These are phyloP conservation scores for Limosa lapponica DNA, from an alignment of 2,797 vertebrate genomes.

Conservation along the genomic window DNA sequence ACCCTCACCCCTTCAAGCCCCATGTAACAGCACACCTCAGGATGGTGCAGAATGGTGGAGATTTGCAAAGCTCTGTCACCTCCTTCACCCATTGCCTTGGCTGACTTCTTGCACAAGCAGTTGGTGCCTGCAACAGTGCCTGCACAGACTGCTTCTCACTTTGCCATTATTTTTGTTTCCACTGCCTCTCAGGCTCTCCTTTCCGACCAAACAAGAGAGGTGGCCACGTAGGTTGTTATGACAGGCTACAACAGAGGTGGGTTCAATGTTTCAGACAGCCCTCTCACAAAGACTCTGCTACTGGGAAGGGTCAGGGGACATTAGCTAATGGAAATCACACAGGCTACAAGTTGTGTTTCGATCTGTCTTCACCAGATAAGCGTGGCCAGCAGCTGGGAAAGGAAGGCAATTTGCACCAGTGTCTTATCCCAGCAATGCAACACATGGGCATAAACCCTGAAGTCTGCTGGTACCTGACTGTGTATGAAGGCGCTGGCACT, in stretches of 20 bases:
- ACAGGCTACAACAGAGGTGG: background rate
- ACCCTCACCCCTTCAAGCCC: background rate
- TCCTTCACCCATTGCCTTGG: background rate
- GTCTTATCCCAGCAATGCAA: background rate
- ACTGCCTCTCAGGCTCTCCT: background rate
- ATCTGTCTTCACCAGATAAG: background rate
- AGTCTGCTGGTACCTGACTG: background rate
- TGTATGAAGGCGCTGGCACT: fast-evolving
- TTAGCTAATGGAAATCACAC: background rate
- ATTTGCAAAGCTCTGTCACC: background rate
- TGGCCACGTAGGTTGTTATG: background rate
- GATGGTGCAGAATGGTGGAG: background rate
- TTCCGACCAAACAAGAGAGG: background rate
- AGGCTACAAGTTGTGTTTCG: background rate
- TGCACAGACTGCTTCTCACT: background rate
- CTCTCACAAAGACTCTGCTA: background rate
- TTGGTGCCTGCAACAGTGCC: background rate
- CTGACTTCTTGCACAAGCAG: background rate
- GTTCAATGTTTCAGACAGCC: background rate
- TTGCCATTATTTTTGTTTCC: background rate
- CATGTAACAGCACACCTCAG: background rate
- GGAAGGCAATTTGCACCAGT: background rate
- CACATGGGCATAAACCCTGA: background rate
- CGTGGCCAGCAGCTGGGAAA: background rate
- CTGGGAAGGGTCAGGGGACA: background rate